A percentile compares a stretch with the other conserved stretches of the same genome.
phyloP scores from a whole-genome alignment of 1,140 invertebrate species.

The Caenorhabditis briggsae region DNA sequence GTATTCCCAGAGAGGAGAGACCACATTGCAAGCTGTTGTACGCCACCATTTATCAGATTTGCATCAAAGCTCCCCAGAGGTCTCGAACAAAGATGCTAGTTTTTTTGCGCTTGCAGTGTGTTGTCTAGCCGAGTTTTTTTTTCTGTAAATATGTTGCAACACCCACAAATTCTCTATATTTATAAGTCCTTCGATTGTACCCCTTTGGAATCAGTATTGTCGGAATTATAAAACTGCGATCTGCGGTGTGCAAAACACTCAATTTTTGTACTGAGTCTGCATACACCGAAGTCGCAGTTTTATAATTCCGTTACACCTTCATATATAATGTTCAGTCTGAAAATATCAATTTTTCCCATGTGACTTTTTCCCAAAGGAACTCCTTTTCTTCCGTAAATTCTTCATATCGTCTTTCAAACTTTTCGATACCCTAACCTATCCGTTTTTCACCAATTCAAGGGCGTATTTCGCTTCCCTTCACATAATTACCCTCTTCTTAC shows the following conservation, averaged over 20 bases:
- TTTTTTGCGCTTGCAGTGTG: not conserved
- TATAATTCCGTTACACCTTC: too few relatives aligned
- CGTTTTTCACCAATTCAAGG: slow-evolving; percentile 18
- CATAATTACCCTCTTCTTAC: slow-evolving; percentile 15
- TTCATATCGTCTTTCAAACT: not conserved
- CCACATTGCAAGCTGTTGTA: slow-evolving; percentile 13
- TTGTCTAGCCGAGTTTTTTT: not conserved
- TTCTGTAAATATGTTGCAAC: not conserved
- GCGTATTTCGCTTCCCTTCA: slow-evolving; percentile 30
- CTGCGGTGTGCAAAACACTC: too few relatives aligned
- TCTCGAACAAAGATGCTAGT: slow-evolving; percentile 10
- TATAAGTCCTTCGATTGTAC: too few relatives aligned
- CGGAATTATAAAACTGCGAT: too few relatives aligned
- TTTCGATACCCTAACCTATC: not conserved
- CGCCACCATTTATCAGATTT: slow-evolving; percentile 39
- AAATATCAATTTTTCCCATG: too few relatives aligned
- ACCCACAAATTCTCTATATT: too few relatives aligned
- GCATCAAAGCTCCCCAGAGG: slow-evolving; percentile 7
- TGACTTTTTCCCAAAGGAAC: too few relatives aligned
- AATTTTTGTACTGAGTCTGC: too few relatives aligned
- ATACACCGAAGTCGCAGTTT: too few relatives aligned
- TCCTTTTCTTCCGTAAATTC: too few relatives aligned
- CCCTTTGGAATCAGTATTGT: too few relatives aligned
- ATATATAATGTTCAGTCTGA: too few relatives aligned
- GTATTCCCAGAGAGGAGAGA: not conserved